Base-by-base conservation (phyloP, 2,797 vertebrate genomes). In the Cuniculus paca region DNA sequence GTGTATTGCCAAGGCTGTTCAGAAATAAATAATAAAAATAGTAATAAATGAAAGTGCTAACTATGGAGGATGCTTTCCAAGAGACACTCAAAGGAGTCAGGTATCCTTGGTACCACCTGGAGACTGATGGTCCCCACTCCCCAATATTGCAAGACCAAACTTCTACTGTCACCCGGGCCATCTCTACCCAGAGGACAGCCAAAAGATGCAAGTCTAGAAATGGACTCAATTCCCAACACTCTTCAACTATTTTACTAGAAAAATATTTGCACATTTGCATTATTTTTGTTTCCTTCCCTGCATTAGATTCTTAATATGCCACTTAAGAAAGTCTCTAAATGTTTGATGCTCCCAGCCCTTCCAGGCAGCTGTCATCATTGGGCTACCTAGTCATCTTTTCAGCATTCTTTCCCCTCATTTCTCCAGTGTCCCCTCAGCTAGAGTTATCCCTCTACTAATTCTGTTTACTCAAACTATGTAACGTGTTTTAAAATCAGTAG, bases 21-120 rank as follows among this genome's bases (percentile, higher is more conserved):
- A 79, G 68, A 97, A 95, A 83, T 77, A 87, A 81, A 75, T 70
- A 86, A 70, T 17, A 39, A 81, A 10, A 81, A 77, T 90, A 83
- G 22, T 34, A 60, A 45, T 39, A 39, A 12, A 22, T 16, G 6
- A 88, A 61, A 58, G 39, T 79, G 45, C 45, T 65, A 78, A 42
- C 36, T 81, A 19, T 20, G 50, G 16, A 80, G 85, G 17, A 26
- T 5, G 52, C 74, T 93, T 88, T 85, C 72, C 81, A 88, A 82
- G 91, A 48, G 42, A 26, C 20, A 45, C 26, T 81, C 45, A 89
- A 78, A 75, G 34, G 36, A 79, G 75, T 52, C 34, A 52, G 83
- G 92, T 50, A 50, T 28, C 45, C 17, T 26, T 6, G 10, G 34
- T 60, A 24, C 48, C 50, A 8, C 31, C 42, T 14, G 36, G 54